A percentile compares a stretch with the other conserved stretches of the same genome.
Conservation (phyloP, 2,113 vertebrate species). For the Dipodomys merriami region DNA sequence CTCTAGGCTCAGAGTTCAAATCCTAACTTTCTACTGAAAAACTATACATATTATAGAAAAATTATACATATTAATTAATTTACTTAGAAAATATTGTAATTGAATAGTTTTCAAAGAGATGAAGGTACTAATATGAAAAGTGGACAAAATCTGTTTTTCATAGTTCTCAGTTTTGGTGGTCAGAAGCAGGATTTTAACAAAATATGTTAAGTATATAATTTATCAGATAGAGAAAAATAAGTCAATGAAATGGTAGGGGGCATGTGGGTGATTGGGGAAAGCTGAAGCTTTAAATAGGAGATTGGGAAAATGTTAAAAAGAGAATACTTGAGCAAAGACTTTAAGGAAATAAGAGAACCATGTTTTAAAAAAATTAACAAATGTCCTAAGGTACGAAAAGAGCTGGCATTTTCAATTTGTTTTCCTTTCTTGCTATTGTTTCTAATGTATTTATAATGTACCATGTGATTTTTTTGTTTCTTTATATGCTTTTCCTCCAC, state of each 20-base stretch:
- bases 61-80: conserved; percentile 21
- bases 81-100: conserved; percentile 47
- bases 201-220: neutral
- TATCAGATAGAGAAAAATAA: neutral
- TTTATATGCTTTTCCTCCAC: no score
- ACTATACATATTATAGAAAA: no score
- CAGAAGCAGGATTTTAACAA: neutral
- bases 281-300: neutral
- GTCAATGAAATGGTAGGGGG: neutral
- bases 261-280: neutral
- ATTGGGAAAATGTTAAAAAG: neutral
- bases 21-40: no score
- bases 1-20: no score
- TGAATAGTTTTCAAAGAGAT: neutral
- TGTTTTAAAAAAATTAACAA: neutral
- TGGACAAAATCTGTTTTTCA: neutral
- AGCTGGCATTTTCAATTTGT: neutral
- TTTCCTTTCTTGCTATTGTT: no score
- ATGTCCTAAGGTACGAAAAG: neutral
- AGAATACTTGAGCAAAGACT: neutral
- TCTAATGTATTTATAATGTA: no score
- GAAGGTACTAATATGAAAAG: neutral
- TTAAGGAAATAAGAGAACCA: neutral
- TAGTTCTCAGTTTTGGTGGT: neutral
- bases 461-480: no score